Evolutionary conservation across 2,888 invertebrate species (phyloP).

Genomic region (Andricus curvator): DNA sequence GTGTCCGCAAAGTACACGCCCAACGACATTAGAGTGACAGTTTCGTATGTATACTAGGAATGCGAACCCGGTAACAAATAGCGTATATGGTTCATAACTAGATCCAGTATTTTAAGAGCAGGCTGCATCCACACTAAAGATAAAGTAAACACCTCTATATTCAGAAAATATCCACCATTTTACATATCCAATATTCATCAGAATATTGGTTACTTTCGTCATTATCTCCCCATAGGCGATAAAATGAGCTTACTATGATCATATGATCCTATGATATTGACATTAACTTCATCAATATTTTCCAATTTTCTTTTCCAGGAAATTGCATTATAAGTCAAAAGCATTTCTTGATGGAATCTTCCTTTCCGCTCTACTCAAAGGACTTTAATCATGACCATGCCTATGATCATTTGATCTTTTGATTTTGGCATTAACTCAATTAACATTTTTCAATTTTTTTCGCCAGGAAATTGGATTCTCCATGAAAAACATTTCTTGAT

Average conservation of each 20-base stretch:
- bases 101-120: not conserved
- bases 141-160: not conserved
- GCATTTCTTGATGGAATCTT: not conserved
- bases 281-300: not conserved
- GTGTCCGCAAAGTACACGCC: constrained; percentile 10
- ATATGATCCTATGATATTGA: not conserved
- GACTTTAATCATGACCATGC: not conserved
- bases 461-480: not conserved
- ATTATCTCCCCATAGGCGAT: not conserved
- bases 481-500: not conserved
- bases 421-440: not conserved
- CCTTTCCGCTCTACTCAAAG: not conserved
- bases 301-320: not conserved
- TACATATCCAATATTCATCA: not conserved
- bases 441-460: not conserved
- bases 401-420: not conserved
- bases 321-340: not conserved
- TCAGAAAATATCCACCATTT: not conserved
- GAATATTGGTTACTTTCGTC: not conserved
- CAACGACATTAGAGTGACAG: constrained; percentile 31
- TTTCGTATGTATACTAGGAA: constrained; percentile 9
- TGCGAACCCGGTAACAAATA: constrained; percentile 12
- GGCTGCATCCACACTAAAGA: not conserved
- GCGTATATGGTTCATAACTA: not conserved
- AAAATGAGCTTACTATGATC: not conserved